Base-by-base conservation (phyloP, 2,113 vertebrate genomes). In the Amphiprion percula region DNA sequence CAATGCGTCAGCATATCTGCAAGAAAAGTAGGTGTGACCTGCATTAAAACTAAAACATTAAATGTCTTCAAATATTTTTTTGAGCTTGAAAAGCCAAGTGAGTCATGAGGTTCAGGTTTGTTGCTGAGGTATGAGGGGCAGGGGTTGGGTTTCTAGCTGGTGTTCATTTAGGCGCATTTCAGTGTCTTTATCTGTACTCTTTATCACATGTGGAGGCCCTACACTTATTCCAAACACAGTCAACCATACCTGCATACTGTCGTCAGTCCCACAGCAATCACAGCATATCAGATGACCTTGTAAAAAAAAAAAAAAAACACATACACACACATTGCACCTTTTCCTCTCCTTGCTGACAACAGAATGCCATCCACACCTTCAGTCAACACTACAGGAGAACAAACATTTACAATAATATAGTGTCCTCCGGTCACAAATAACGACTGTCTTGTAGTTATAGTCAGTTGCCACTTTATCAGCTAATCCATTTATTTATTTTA, bases 201-300 rank as follows among this genome's bases (percentile, higher is more conserved):
- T 2, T 44, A 68, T 81, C 33, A 0, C 37, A 68, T 26, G 30
- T 28, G 2, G 64, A 70, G 54, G 47, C 54, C 33, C 17, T 4
- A 28, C 10, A 50, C 9, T 19, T 6, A 17, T 65, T 63, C 19
- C 55, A 50, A 61, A 66, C 17, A 33, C 24, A 76, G 73, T 12
- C 15, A 16, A 4, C 64, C 30, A 53, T 39, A 60, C 26, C 70
- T 19, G 61, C n/a, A 21, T 30, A 21, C 15, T 11, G 68, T 11
- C 0, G 39, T 82, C 46, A 67, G 67, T 78, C 50, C 0, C 58
- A 69, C 44, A 80, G 72, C 65, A 84, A 86, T 86, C 78, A 67
- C 54, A 65, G 61, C 53, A 41, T 71, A 83, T 81, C 77, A 85
- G 80, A 88, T 82, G 63, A 81, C 73, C 37, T 56, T 1, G 37